Evolutionary conservation across 1,140 invertebrate species (phyloP).

Genomic region (Hirudo medicinalis): DNA sequence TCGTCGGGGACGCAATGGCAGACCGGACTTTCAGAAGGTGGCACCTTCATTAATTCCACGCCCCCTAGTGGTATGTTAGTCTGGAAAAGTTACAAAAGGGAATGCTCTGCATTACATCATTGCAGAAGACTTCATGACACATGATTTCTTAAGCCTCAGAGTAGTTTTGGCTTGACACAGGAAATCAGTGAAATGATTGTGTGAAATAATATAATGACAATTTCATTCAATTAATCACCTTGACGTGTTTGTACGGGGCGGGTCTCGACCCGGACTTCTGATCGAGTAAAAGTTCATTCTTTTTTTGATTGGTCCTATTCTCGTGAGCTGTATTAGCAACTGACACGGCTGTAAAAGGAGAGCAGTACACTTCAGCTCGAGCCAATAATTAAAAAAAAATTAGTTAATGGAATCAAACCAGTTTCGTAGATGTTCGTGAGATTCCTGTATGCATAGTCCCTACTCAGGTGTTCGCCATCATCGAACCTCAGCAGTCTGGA

Average conservation of each 20-base stretch:
- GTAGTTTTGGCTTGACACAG: neutral
- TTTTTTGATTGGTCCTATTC: conserved; percentile 34
- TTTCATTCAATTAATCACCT: conserved; percentile 27
- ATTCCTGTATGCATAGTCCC: conserved; percentile 30
- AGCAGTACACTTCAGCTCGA: neutral
- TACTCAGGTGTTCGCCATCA: conserved; percentile 51
- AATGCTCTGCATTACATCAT: neutral
- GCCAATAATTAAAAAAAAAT: neutral
- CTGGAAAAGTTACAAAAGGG: conserved; percentile 45
- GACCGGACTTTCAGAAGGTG: conserved; percentile 52
- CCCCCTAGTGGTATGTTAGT: conserved; percentile 56
- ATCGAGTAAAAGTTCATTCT: conserved; percentile 34
- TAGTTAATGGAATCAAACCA: conserved; percentile 26
- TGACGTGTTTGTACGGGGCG: conserved; percentile 37
- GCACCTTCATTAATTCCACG: conserved; percentile 49
- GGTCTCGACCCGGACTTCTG: conserved; percentile 28
- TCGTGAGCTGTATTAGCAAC: conserved; percentile 37
- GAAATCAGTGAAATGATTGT: neutral
- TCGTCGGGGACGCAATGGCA: conserved; percentile 68
- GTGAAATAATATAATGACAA: neutral
- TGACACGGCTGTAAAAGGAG: conserved; percentile 25
- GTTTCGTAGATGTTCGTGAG: conserved; percentile 35
- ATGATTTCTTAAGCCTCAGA: neutral
- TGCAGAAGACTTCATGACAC: neutral
- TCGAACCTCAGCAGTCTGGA: conserved; percentile 51